These are phyloP conservation scores for Stegodyphus dumicola DNA, from an alignment of 1,140 invertebrate species.

Conservation along the genomic window DNA sequence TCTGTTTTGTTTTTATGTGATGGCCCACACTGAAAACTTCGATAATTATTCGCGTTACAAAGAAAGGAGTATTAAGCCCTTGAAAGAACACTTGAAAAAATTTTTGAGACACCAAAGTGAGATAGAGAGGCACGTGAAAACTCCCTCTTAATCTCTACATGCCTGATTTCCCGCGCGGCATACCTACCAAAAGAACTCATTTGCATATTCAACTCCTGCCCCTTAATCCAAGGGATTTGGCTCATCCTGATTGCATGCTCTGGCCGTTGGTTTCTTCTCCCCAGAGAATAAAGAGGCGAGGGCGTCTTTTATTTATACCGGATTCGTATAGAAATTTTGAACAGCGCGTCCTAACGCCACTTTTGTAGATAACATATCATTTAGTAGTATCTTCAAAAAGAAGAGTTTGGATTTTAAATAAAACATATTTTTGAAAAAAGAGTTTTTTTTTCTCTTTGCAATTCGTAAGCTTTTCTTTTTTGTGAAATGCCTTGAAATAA, in stretches of 20 bases:
- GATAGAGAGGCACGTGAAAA: not conserved
- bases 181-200: constrained; percentile 50
- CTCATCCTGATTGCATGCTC: constrained; percentile 42
- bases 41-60: constrained; percentile 46
- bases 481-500: no score
- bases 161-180: constrained; percentile 50
- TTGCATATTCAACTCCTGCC: constrained; percentile 43
- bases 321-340: no score
- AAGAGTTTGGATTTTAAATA: no score
- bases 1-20: not conserved
- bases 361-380: no score
- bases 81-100: constrained; percentile 3
- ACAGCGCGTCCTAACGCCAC: no score
- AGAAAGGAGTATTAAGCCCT: constrained; percentile 24
- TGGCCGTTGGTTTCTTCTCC: not conserved
- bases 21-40: constrained; percentile 20
- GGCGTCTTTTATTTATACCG: no score
- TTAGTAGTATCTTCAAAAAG: no score
- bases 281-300: no score
- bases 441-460: no score
- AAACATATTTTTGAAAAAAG: no score
- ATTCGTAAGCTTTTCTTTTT: no score
- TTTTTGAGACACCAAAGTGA: not conserved
- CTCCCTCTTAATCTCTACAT: constrained; percentile 36
- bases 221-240: constrained; percentile 46